Conservation (phyloP, 2,797 vertebrate genomes). For the Craterocephalus amniculus region DNA sequence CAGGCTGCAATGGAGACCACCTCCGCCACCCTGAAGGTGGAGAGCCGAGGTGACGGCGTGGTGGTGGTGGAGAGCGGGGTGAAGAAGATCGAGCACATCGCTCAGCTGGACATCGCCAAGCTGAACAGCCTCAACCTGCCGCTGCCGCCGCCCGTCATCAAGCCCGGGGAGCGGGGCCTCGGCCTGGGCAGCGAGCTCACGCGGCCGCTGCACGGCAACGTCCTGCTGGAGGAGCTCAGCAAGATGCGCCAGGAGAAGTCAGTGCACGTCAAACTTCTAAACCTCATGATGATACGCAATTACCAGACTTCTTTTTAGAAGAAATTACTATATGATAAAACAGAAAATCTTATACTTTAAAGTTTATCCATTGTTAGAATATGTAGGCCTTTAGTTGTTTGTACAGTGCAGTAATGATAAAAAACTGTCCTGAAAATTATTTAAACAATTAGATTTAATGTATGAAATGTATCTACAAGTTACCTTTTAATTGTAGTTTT, state of each 20-base stretch:
- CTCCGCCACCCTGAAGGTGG: constrained; percentile 55
- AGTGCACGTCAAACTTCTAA: constrained; percentile 2
- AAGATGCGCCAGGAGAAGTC: constrained; percentile 86
- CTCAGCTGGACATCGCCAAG: constrained; percentile 83
- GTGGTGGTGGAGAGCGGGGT: constrained; percentile 75
- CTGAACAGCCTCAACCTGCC: constrained; percentile 85
- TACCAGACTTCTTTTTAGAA: too few relatives aligned
- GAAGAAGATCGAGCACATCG: constrained; percentile 85
- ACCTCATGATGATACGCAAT: too few relatives aligned
- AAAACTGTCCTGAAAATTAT: too few relatives aligned
- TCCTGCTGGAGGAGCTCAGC: constrained; percentile 86
- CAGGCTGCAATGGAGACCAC: constrained; percentile 47
- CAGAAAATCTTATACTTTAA: too few relatives aligned
- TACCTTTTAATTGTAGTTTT: too few relatives aligned
- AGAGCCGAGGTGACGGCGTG: constrained; percentile 66
- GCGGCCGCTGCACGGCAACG: constrained; percentile 78
- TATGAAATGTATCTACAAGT: too few relatives aligned
- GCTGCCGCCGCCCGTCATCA: constrained; percentile 79
- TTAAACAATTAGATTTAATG: too few relatives aligned
- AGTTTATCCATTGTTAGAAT: too few relatives aligned
- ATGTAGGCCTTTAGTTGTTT: too few relatives aligned
- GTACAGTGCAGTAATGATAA: not conserved
- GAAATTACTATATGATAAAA: too few relatives aligned
- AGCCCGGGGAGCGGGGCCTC: constrained; percentile 81
- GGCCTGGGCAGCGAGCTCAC: constrained; percentile 85